A percentile compares a stretch with the other conserved stretches of the same genome.
These are phyloP conservation scores for Alectura lathami DNA, from an alignment of 2,113 vertebrate genomes.

Conservation along the genomic window DNA sequence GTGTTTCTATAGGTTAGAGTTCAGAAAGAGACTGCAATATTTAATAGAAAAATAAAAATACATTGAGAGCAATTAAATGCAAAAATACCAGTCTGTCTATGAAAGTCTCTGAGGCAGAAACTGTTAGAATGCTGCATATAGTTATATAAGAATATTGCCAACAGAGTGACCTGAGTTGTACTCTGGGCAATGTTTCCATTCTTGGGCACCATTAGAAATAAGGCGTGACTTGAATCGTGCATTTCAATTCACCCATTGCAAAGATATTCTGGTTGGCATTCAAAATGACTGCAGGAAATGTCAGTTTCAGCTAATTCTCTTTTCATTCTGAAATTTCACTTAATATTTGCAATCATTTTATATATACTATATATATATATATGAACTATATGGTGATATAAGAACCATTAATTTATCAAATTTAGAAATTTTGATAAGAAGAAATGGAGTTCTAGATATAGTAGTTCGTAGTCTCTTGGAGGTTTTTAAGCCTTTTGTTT, in stretches of 20 bases:
- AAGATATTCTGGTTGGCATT: neutral
- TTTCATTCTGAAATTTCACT: neutral
- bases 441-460: neutral
- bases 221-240: neutral
- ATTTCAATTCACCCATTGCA: neutral
- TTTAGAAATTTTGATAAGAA: neutral
- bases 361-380: fast-evolving
- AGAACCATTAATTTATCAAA: neutral
- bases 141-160: neutral
- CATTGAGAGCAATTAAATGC: neutral
- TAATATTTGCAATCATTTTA: neutral
- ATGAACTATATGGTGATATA: neutral
- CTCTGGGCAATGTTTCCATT: neutral
- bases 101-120: neutral
- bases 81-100: neutral
- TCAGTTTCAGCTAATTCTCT: neutral
- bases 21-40: neutral
- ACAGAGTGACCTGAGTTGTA: neutral
- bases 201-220: neutral
- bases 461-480: neutral
- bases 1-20: no score
- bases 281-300: neutral
- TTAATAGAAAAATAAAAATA: slow-evolving; percentile 3
- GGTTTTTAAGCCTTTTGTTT: neutral
- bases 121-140: neutral